These are phyloP conservation scores for Ptychobarbus kaznakovi DNA, from an alignment of 2,797 vertebrate genomes.

Conservation along the genomic window DNA sequence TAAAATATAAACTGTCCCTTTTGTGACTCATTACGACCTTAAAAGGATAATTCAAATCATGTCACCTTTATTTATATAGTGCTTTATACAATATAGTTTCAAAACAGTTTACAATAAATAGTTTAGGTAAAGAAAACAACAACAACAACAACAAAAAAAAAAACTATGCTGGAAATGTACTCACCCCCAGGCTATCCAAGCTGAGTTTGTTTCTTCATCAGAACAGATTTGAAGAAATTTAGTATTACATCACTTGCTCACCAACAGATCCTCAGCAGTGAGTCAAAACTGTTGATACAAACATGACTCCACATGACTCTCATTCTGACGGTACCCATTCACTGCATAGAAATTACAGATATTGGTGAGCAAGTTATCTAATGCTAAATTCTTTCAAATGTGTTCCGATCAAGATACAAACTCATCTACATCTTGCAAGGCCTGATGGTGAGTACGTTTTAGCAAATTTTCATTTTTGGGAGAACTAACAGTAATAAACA, in stretches of 20 bases:
- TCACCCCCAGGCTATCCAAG: too few species aligned
- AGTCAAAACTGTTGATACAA: not conserved
- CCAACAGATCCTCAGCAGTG: too few species aligned
- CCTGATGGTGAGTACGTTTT: not conserved
- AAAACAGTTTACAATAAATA: not conserved
- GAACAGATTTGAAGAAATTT: too few species aligned
- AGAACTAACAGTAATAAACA: not conserved
- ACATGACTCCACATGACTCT: not conserved
- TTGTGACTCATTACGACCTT: not conserved
- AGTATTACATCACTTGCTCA: too few species aligned
- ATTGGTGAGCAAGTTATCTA: not conserved
- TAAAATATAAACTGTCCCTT: not conserved
- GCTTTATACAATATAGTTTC: not conserved
- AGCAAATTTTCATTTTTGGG: not conserved
- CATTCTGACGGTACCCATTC: not conserved
- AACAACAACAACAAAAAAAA: too few species aligned
- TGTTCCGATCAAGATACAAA: too few species aligned
- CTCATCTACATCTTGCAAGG: too few species aligned
- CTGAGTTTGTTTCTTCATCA: too few species aligned
- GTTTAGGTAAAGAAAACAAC: too few species aligned
- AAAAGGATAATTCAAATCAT: not conserved
- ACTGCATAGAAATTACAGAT: not conserved
- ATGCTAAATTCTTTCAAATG: too few species aligned
- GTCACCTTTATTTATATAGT: not conserved
- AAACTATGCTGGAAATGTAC: too few species aligned